Conservation (phyloP, 2,113 vertebrate species). For the Hyperopisus bebe region DNA sequence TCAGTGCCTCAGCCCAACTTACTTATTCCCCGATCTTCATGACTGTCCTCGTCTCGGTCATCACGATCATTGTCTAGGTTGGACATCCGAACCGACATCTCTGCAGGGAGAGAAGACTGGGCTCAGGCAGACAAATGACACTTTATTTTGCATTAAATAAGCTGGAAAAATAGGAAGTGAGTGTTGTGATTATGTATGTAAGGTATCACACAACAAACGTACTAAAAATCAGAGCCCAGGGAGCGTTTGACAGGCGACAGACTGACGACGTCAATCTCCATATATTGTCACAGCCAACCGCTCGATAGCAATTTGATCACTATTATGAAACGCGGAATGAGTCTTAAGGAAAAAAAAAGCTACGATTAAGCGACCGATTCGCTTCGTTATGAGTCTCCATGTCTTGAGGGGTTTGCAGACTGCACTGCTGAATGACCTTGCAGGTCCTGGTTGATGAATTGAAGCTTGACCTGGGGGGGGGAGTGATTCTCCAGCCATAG, state of each 20-base stretch:
- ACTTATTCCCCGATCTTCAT: constrained; percentile 97
- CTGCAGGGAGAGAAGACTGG: constrained; percentile 46
- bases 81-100: constrained; percentile 99
- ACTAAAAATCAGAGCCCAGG: not conserved
- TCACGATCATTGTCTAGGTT: constrained; percentile 95
- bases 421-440: not conserved
- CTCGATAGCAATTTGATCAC: not conserved
- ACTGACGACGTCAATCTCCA: not conserved
- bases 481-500: not conserved
- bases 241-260: not conserved
- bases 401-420: not conserved
- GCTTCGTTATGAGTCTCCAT: not conserved
- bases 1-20: constrained; percentile 37
- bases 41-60: constrained; percentile 92
- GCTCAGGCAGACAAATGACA: not conserved
- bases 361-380: not conserved
- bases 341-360: not conserved
- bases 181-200: not conserved
- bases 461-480: not conserved
- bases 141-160: not conserved
- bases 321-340: not conserved
- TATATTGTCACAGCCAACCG: not conserved
- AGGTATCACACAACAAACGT: not conserved
- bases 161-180: not conserved
- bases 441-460: no score